Base-by-base conservation (phyloP, 2,113 vertebrate genomes). In the Campylorhamphus procurvoides region DNA sequence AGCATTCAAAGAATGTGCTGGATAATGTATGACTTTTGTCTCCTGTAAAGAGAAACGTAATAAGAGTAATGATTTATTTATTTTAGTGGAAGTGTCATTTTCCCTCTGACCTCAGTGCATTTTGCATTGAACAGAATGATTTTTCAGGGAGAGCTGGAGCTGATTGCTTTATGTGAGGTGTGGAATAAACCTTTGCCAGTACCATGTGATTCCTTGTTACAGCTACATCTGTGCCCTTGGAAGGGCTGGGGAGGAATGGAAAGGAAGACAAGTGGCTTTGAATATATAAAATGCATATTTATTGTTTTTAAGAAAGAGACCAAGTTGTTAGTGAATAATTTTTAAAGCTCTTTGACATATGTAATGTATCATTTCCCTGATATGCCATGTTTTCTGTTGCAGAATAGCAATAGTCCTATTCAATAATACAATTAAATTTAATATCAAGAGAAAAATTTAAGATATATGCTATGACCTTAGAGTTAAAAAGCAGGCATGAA, bases 41-140 rank as follows among this genome's bases (percentile, higher is more conserved):
- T 96, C 89, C 19, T 85, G 12, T 91, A 84, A 90, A 66, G 62
- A 76, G 62, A 77, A 52, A 44, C 58, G 22, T 80, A 95, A 63
- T 91, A 93, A 91, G 90, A 62, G 39, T 66, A 90, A 71, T 56
- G 35, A 90, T 68, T 91, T 85, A 84, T 96, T 96, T 87, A 80
- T 94, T 93, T 53, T 55, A 52, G 40, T 59, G 69, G 40, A 93
- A 71, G 37, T 67, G 44, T 93, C 50, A 40, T 25, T 49, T 75
- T 37, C 31, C 72, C 35, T 59, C 74, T 89, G 63, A 77, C 86
- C 59, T 79, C 28, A 33, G 42, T 78, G 93, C 71, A 66, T 94
- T 96, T 96, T 96, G 55, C 28, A 89, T 67, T 39, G 31, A 85
- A 62, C 4, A 62, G 37, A 67, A 29, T 49, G 56, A 49, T 28